A percentile compares a stretch with the other conserved stretches of the same genome.
Conservation (phyloP, 2,888 invertebrate genomes). For the Spatulosminthurus flaviceps region DNA sequence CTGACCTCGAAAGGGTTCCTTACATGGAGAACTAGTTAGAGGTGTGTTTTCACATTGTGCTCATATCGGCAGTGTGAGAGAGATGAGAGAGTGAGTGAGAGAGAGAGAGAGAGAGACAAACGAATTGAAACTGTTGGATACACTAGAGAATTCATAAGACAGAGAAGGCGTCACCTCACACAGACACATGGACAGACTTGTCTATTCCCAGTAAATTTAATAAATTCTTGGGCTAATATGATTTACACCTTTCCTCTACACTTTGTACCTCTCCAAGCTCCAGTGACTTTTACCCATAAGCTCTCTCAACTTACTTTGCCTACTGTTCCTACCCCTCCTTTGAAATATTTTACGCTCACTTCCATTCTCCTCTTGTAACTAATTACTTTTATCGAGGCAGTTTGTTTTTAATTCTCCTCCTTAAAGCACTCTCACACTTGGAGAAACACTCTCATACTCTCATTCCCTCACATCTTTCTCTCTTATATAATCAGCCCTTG, state of each 20-base stretch:
- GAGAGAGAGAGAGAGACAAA: not conserved
- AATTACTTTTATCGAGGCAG: not conserved
- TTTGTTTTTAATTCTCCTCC: not conserved
- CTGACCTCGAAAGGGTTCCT: conserved; percentile 4
- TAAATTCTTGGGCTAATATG: conserved; percentile 8
- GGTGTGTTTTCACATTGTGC: conserved; percentile 4
- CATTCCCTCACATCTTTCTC: not conserved
- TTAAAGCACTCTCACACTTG: not conserved
- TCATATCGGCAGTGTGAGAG: no score
- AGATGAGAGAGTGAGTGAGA: no score
- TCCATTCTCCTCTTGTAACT: not conserved
- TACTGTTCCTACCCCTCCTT: not conserved
- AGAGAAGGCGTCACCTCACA: not conserved
- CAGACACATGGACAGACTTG: not conserved
- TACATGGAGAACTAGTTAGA: conserved; percentile 11
- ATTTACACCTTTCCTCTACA: not conserved
- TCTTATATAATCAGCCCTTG: no score
- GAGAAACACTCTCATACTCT: not conserved
- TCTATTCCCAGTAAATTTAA: conserved; percentile 10
- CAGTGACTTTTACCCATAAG: not conserved
- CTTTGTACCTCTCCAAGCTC: conserved; percentile 3
- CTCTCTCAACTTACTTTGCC: not conserved
- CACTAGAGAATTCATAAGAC: not conserved
- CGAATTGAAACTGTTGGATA: conserved; percentile 8
- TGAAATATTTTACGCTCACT: not conserved